These are phyloP conservation scores for Drosophila mimetica DNA, from an alignment of 2,888 invertebrate species.

Conservation along the genomic window DNA sequence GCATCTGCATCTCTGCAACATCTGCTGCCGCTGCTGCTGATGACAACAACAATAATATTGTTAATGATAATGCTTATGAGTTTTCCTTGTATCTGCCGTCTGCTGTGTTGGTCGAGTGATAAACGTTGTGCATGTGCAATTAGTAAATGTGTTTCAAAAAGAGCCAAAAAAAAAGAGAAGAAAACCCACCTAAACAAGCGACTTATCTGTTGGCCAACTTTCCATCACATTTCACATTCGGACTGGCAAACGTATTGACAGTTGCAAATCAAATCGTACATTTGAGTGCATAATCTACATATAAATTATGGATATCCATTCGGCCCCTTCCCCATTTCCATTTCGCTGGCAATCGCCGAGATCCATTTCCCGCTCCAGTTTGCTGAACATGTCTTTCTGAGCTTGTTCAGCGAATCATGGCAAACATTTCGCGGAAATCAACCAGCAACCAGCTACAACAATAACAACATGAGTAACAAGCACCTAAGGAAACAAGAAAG, in stretches of 20 bases:
- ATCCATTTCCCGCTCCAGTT: constrained; percentile 45
- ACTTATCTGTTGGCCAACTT: constrained; percentile 47
- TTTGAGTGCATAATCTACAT: constrained; percentile 63
- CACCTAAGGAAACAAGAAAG: constrained; percentile 34
- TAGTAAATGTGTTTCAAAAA: constrained; percentile 48
- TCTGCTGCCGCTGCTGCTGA: constrained; percentile 46
- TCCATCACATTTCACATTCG: constrained; percentile 61
- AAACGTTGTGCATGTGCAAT: constrained; percentile 79
- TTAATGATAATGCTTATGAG: constrained; percentile 81
- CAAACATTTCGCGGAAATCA: constrained; percentile 75
- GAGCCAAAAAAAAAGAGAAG: no score
- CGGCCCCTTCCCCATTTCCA: constrained; percentile 12
- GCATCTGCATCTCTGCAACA: no score
- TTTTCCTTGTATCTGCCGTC: constrained; percentile 65
- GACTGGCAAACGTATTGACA: constrained; percentile 65
- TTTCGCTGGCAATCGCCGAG: constrained; percentile 14
- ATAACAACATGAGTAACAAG: constrained; percentile 37
- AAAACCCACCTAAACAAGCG: no score
- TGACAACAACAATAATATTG: constrained; percentile 81
- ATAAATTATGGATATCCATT: constrained; percentile 66
- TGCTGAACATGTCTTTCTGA: constrained; percentile 39
- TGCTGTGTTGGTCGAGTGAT: constrained; percentile 59
- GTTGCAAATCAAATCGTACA: constrained; percentile 72
- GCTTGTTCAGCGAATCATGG: constrained; percentile 71
- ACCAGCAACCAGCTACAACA: constrained; percentile 57